A percentile compares a stretch with the other conserved stretches of the same genome.
Conservation (phyloP, 2,888 invertebrate species). For the Homarus gammarus region DNA sequence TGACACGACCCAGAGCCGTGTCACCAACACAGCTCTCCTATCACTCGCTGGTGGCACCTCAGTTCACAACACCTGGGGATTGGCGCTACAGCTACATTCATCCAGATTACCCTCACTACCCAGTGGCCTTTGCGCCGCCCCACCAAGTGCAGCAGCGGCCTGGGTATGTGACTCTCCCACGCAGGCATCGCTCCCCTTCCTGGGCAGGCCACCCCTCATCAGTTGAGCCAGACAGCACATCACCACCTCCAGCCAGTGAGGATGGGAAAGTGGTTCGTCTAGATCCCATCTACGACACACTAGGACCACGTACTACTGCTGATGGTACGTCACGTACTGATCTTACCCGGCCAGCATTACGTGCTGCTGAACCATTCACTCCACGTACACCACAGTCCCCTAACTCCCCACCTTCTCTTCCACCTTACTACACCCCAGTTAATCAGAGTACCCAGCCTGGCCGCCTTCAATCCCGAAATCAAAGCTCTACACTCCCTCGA, state of each 20-base stretch:
- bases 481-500: conserved; percentile 66
- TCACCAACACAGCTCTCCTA: conserved; percentile 74
- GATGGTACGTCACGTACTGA: conserved; percentile 90
- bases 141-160: conserved; percentile 73
- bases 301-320: conserved; percentile 93
- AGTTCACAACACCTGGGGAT: conserved; percentile 46
- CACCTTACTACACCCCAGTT: conserved; percentile 69
- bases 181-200: conserved; percentile 77
- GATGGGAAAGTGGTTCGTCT: conserved; percentile 4
- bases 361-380: conserved; percentile 57
- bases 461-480: conserved; percentile 34
- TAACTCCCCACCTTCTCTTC: conserved; percentile 65
- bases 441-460: conserved; percentile 25
- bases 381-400: conserved; percentile 64
- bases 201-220: conserved; percentile 77
- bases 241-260: conserved; percentile 81
- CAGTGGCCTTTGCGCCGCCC: conserved; percentile 36
- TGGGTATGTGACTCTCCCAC: conserved; percentile 77
- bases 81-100: conserved; percentile 71
- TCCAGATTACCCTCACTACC: conserved; percentile 39
- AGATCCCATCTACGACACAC: conserved; percentile 90
- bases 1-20: conserved; percentile 59
- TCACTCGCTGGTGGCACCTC: conserved; percentile 59
- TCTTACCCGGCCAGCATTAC: conserved; percentile 83
- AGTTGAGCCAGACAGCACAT: conserved; percentile 77